phyloP scores from a whole-genome alignment of 2,113 vertebrate species.

The Lepus americanus region DNA sequence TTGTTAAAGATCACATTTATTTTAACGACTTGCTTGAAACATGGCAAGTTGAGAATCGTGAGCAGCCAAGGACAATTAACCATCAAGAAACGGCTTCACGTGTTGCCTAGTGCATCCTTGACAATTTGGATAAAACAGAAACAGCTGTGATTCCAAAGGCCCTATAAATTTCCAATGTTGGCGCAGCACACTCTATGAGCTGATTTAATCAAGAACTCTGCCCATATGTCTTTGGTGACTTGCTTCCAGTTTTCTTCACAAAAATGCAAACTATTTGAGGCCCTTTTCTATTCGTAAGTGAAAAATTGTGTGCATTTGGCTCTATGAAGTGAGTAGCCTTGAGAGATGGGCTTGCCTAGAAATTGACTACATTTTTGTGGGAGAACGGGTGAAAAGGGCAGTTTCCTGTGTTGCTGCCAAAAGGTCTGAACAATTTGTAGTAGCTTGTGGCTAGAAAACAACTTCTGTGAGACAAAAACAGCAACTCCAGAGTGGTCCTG shows the following conservation, averaged over 20 bases:
- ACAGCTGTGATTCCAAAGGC: slow-evolving; percentile 64
- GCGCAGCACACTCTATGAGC: slow-evolving; percentile 32
- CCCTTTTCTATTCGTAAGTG: slow-evolving; percentile 59
- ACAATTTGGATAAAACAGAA: slow-evolving; percentile 64
- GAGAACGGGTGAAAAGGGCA: slow-evolving; percentile 79
- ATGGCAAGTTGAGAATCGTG: slow-evolving; percentile 19
- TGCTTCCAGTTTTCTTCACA: slow-evolving; percentile 69
- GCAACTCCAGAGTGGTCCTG: slow-evolving; percentile 53
- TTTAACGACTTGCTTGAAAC: slow-evolving; percentile 40
- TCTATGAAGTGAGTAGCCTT: slow-evolving; percentile 60
- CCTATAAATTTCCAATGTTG: slow-evolving; percentile 28
- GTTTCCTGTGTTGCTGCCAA: slow-evolving; percentile 79
- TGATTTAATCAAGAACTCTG: slow-evolving; percentile 58
- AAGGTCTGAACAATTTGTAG: slow-evolving; percentile 81
- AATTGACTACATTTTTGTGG: slow-evolving; percentile 78
- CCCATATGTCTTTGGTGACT: slow-evolving; percentile 46
- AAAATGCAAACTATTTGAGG: slow-evolving; percentile 71
- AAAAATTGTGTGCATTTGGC: slow-evolving; percentile 67
- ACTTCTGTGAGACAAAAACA: slow-evolving; percentile 68
- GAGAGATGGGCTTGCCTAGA: slow-evolving; percentile 70
- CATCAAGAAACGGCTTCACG: slow-evolving; percentile 62
- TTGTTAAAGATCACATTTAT: not conserved
- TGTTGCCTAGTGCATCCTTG: slow-evolving; percentile 52
- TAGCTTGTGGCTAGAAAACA: slow-evolving; percentile 81
- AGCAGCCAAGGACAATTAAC: slow-evolving; percentile 16